Percentiles rank a stretch among this genome's conserved stretches.
Evolutionary conservation across 1,140 invertebrate genomes (phyloP).

Genomic region (Euschistus heros): DNA sequence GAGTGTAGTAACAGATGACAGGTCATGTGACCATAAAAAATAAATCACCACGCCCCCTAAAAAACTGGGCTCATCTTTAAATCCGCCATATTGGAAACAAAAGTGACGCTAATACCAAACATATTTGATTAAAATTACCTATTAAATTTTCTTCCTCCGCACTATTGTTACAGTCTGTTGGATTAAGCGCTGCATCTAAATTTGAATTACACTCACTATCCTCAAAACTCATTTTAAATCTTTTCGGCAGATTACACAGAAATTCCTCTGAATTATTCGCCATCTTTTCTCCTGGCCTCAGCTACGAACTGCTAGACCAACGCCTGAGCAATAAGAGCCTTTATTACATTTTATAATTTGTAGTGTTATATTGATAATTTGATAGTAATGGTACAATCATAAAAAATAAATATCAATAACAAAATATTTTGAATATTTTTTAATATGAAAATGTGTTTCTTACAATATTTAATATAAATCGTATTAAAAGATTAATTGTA

Average conservation of each 20-base stretch:
- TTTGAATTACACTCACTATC: constrained; percentile 31
- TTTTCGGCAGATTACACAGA: constrained; percentile 40
- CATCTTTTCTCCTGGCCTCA: constrained; percentile 35
- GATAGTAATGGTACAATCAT: too few species aligned
- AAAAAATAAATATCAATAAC: too few species aligned
- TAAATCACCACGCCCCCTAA: constrained; percentile 17
- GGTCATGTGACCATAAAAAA: constrained; percentile 11
- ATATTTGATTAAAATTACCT: constrained; percentile 38
- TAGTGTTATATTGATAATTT: too few species aligned
- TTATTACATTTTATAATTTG: too few species aligned
- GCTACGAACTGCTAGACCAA: neutral
- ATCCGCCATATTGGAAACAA: constrained; percentile 36
- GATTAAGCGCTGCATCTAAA: constrained; percentile 33
- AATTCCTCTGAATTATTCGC: constrained; percentile 39
- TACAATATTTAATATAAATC: too few species aligned
- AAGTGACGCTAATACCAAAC: constrained; percentile 35
- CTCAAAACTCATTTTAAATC: constrained; percentile 38
- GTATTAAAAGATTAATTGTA: too few species aligned
- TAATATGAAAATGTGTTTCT: too few species aligned
- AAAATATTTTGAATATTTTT: too few species aligned
- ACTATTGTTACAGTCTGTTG: constrained; percentile 30
- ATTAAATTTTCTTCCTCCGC: constrained; percentile 32
- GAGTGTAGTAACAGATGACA: constrained; percentile 3
- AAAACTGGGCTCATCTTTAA: neutral
- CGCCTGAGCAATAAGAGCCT: neutral